A percentile compares a stretch with the other conserved stretches of the same genome.
Conservation (phyloP, 2,113 vertebrate species). For the Xenotilapia caudafasciata region DNA sequence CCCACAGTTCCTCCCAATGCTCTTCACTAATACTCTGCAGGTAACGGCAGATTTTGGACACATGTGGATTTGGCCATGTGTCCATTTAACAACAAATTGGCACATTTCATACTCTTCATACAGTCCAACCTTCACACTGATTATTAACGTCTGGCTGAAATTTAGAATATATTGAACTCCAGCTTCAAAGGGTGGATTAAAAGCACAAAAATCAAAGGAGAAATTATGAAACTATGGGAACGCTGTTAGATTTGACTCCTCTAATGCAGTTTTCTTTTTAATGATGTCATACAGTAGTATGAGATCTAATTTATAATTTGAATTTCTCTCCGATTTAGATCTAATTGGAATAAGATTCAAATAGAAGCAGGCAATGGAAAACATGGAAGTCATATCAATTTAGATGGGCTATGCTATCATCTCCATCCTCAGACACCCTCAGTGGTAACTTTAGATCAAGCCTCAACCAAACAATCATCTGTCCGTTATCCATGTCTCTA, state of each 20-base stretch:
- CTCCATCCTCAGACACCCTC: neutral
- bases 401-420: neutral
- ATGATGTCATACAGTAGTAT: neutral
- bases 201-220: neutral
- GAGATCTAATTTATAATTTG: neutral
- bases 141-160: neutral
- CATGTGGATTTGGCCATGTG: slow-evolving; percentile 46
- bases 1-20: neutral
- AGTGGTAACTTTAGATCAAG: neutral
- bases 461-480: neutral
- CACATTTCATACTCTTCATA: neutral
- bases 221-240: slow-evolving; percentile 13
- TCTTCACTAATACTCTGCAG: slow-evolving; percentile 21
- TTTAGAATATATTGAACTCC: neutral
- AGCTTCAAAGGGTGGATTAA: neutral
- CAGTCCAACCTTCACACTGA: neutral
- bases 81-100: slow-evolving; percentile 35
- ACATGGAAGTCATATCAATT: neutral
- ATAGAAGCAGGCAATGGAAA: neutral
- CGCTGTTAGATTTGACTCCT: neutral
- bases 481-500: neutral
- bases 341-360: neutral
- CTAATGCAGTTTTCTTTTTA: neutral
- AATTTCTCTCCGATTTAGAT: neutral
- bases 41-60: slow-evolving; percentile 19